Conservation (phyloP, 1,140 invertebrate genomes). For the Aphelinus certus region DNA sequence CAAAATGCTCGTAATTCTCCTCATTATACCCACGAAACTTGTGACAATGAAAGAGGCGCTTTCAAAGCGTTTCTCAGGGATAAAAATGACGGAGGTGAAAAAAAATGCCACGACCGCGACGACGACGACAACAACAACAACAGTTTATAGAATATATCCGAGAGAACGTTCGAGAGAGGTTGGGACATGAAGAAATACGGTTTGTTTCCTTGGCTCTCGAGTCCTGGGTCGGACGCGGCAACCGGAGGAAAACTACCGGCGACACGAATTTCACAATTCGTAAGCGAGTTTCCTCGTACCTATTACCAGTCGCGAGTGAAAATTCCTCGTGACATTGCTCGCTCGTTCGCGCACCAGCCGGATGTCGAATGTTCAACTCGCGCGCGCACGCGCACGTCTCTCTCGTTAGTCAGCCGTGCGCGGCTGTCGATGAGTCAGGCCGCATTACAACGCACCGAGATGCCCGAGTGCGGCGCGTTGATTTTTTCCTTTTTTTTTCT, state of each 20-base stretch:
- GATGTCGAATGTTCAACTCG: slow-evolving; percentile 28
- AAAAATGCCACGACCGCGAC: background rate
- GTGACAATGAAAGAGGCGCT: background rate
- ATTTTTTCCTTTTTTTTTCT: too few relatives aligned
- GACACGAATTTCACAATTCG: slow-evolving; percentile 35
- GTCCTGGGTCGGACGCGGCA: too few relatives aligned
- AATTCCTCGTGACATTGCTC: slow-evolving; percentile 33
- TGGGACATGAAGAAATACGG: slow-evolving; percentile 1
- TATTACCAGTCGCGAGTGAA: slow-evolving; percentile 33
- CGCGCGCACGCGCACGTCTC: background rate
- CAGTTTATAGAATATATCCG: too few relatives aligned
- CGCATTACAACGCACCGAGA: background rate
- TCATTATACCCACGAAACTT: background rate
- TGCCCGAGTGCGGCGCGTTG: too few relatives aligned
- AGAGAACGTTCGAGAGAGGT: slow-evolving; percentile 11
- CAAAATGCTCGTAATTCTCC: background rate
- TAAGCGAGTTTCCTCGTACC: slow-evolving; percentile 36
- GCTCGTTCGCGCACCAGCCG: slow-evolving; percentile 4
- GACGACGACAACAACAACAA: too few relatives aligned
- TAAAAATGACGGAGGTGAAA: too few relatives aligned
- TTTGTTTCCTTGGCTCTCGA: background rate
- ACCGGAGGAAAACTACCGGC: background rate
- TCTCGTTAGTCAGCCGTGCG: slow-evolving; percentile 15
- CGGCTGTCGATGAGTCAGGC: slow-evolving; percentile 21
- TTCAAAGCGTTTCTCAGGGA: background rate